Conservation (phyloP, 2,797 vertebrate genomes). For the Margarornis squamiger region DNA sequence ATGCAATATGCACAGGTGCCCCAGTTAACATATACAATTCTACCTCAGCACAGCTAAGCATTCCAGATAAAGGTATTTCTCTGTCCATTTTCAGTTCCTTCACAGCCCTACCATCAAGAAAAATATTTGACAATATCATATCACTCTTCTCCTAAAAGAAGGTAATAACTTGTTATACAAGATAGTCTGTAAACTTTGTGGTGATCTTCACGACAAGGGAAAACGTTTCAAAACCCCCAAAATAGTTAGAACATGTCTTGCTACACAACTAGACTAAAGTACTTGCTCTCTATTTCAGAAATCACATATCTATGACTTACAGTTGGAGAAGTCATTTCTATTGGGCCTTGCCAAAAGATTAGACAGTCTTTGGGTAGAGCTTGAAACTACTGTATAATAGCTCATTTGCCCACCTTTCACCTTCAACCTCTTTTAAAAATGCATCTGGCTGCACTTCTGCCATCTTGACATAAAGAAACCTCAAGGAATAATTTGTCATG, state of each 20-base stretch:
- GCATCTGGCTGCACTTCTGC: neutral
- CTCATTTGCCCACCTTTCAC: fast-evolving
- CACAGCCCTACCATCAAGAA: neutral
- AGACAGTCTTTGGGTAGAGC: neutral
- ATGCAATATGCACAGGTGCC: neutral
- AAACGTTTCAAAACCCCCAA: neutral
- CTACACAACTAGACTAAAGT: neutral
- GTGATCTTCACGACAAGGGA: neutral
- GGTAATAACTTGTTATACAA: neutral
- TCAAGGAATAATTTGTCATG: neutral
- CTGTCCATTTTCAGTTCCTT: neutral
- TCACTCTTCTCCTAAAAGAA: neutral
- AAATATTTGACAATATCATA: neutral
- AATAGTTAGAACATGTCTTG: neutral
- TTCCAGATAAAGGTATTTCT: neutral
- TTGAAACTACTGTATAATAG: neutral
- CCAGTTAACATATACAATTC: neutral
- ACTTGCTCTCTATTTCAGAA: neutral
- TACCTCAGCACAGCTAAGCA: neutral
- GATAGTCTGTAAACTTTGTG: neutral
- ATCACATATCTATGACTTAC: neutral
- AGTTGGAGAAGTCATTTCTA: neutral
- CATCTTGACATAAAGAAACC: neutral
- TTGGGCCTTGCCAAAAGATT: neutral
- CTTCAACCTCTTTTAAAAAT: neutral